A percentile compares a stretch with the other conserved stretches of the same genome.
Conservation (phyloP, 2,888 invertebrate species). For the Mycalesis mineus region DNA sequence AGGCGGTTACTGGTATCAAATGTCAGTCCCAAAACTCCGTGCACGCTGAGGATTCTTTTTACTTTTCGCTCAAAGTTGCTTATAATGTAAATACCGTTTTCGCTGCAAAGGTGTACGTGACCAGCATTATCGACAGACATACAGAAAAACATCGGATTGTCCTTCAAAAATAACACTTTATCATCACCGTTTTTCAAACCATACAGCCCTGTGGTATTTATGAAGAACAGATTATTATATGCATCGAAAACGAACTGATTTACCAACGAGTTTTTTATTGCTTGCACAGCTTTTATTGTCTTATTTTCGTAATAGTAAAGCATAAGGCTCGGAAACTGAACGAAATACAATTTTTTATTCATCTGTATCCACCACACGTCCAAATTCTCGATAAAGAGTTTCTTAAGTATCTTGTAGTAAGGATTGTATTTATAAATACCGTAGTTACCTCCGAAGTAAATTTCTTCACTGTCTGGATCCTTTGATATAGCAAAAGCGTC, state of each 20-base stretch:
- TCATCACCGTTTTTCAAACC: constrained; percentile 41
- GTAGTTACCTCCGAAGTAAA: constrained; percentile 63
- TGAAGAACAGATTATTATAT: constrained; percentile 52
- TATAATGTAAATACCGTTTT: constrained; percentile 57
- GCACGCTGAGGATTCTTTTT: constrained; percentile 46
- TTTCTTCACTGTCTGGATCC: constrained; percentile 40
- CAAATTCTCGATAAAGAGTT: constrained; percentile 47
- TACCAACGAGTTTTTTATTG: constrained; percentile 40
- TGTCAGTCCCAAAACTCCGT: constrained; percentile 54
- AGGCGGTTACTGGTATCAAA: constrained; percentile 58
- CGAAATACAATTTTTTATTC: constrained; percentile 51
- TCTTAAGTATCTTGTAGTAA: constrained; percentile 38
- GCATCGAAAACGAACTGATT: constrained; percentile 60
- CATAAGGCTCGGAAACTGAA: constrained; percentile 57
- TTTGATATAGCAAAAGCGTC: constrained; percentile 61
- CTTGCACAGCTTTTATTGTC: constrained; percentile 37
- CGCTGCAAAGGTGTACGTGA: constrained; percentile 51
- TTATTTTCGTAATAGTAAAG: constrained; percentile 51
- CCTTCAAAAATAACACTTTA: constrained; percentile 41
- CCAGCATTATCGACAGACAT: constrained; percentile 55
- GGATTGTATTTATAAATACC: constrained; percentile 60
- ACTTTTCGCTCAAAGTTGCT: constrained; percentile 50
- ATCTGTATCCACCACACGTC: constrained; percentile 66
- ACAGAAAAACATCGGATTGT: constrained; percentile 48
- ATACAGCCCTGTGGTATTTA: constrained; percentile 57